Percentiles rank a stretch among this genome's conserved stretches.
These are phyloP conservation scores for Rhopilema esculentum DNA, from an alignment of 30 jellyfish, hydroid and myxozoan genomes.

Conservation along the genomic window DNA sequence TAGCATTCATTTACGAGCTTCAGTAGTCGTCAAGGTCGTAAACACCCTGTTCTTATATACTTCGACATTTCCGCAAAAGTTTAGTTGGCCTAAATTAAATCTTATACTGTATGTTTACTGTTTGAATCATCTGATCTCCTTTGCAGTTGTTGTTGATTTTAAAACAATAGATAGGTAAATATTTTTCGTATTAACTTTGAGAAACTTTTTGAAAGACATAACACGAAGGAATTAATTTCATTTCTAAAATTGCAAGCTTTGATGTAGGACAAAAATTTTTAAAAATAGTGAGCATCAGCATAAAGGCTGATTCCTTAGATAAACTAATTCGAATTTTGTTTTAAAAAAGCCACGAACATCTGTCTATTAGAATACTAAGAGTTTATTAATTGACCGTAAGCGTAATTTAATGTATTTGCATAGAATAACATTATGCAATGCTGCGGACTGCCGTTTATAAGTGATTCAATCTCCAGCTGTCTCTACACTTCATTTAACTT, in stretches of 20 bases:
- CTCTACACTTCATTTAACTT: not conserved
- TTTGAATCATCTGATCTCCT: not conserved
- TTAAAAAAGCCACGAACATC: no score
- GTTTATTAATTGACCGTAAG: not conserved
- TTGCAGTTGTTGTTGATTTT: not conserved
- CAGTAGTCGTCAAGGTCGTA: no score
- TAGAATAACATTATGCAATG: not conserved
- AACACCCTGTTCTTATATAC: no score
- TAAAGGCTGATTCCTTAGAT: not conserved
- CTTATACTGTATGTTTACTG: not conserved
- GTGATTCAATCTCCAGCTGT: not conserved
- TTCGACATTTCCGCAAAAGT: no score
- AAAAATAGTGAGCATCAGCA: not conserved
- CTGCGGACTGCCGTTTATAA: not conserved
- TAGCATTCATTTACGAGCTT: no score
- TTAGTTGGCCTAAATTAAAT: not conserved
- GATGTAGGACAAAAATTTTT: not conserved
- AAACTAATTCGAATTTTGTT: no score
- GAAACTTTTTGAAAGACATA: not conserved
- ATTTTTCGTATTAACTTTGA: not conserved
- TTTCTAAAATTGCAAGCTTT: not conserved
- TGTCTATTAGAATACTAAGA: not conserved
- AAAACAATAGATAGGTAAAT: not conserved
- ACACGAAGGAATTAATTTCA: not conserved
- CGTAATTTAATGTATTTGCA: not conserved